Evolutionary conservation across 2,888 invertebrate species (phyloP), one percentile per base, ranked within the genome.

Genomic region (Eupeodes luniger): DNA sequence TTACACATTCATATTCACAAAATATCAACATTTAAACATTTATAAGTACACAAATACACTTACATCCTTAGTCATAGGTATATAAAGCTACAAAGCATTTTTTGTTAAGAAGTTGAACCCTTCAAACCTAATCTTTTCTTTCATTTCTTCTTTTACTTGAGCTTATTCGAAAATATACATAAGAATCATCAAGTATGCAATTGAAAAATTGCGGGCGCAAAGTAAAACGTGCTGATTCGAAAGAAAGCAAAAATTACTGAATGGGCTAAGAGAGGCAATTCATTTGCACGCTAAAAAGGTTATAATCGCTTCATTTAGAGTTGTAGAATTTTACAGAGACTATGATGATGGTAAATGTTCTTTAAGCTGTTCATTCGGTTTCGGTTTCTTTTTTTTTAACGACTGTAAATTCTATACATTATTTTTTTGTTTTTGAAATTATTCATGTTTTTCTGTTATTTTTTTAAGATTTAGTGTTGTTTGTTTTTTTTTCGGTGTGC

Each of bases 211-310:
- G 47, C 57, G 61, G 44, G 75, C 61, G 64, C 66, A 61, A 72
- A 69, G 78, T 76, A 64, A 86, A 64, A 72, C 83, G 83, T 86
- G 79, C 79, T 76, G 82, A 49, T 86, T 86, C 59, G 82, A 76
- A 55, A 61, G 66, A 78, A 67, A 74, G 27, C 27, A 74, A 40
- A 40, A 85, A 77, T 78, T 74, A 74, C 81, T 70, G 83, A 76
- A 59, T 67, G 53, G 62, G 49, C 61, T 27, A 64, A 61, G 61
- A 61, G 61, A 75, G 86, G 69, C 59, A 76, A 76, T 86, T 86
- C 75, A 86, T 82, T 86, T 79, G 78, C 78, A 64, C 79, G 62
- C 79, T 86, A 79, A 82, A 82, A 75, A 69, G 72, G 78, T 44
- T 61, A 79, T 79, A 86, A 82, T 79, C 82, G 79, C 75, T 79